Evolutionary conservation across 2,888 invertebrate genomes (phyloP), one percentile per base, ranked within the genome.

Genomic region (Alviniconcha strummeri): DNA sequence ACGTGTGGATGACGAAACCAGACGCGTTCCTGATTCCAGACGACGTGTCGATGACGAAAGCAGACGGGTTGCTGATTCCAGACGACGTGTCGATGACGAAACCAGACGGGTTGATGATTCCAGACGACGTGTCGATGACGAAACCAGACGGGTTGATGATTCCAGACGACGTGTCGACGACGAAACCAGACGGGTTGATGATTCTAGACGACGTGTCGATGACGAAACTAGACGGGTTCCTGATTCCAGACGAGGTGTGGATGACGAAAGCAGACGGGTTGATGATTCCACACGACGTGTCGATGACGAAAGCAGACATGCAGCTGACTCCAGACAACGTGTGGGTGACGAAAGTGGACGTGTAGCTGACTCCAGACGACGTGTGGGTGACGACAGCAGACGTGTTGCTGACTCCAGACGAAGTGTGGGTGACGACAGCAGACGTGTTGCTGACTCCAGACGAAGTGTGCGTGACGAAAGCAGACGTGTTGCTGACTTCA

Each of bases 1-100:
- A 81, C 60, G 64, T 64, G 54, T 64, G 3, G 64, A 64, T 64
- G 64, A 36, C 52, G 69, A 80, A n/a, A 67, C 52, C 69, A 67
- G 80, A 71, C 71, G 80, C 15, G 57, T 72, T 5, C 60, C 19
- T 36, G 74, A 81, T n/a, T 57, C 81, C 57, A 36, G 36, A 36
- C 72, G 60, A 72, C 81, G 74, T 81, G 57, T 36, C 19, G 13
- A 7, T 72, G 81, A 17, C 8, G n/a, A 54, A 7, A 55, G 6
- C 55, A 55, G 82, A 76, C 81, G 72, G n/a, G n/a, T 9, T 57
- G 13, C 11, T n/a, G 72, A 81, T 57, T 55, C 54, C 69, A 57
- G 69, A 64, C 67, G 54, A 60, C 74, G 81, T 36, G 60, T 13
- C 19, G 72, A 4, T 81, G 60, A 56, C 52, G 71, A 55, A 3